Evolutionary conservation across 2,797 vertebrate species (phyloP).

Genomic region (Otolemur crassicaudatus): DNA sequence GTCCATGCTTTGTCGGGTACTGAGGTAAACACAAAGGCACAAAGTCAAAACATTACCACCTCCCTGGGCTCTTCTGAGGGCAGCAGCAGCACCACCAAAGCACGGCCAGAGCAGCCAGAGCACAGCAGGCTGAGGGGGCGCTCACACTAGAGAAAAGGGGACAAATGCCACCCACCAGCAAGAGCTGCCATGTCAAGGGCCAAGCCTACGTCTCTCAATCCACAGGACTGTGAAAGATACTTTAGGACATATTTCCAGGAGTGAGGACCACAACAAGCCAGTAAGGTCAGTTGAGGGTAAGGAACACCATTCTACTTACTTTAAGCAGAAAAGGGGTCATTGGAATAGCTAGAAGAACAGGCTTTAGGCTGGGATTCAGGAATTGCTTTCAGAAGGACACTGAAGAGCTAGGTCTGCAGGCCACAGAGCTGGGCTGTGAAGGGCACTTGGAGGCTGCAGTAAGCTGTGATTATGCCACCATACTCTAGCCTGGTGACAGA

Average conservation of each 20-base stretch:
- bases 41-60: no score
- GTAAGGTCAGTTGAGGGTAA: not conserved
- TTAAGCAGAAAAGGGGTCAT: not conserved
- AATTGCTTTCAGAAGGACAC: not conserved
- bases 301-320: not conserved
- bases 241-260: not conserved
- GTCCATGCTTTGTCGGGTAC: no score
- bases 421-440: not conserved
- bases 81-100: not conserved
- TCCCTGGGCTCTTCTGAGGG: not conserved
- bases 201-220: not conserved
- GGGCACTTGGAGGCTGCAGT: not conserved
- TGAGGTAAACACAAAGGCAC: not conserved
- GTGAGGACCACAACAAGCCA: not conserved
- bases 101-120: not conserved
- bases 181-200: not conserved
- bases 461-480: no score
- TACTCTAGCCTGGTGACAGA: no score
- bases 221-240: not conserved
- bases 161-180: not conserved
- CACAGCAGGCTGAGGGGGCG: not conserved
- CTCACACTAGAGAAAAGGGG: not conserved
- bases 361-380: not conserved
- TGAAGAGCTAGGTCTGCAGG: no score
- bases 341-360: not conserved